These are phyloP conservation scores for Hippocampus guttulatus DNA, from an alignment of 2,113 vertebrate genomes.

Conservation along the genomic window DNA sequence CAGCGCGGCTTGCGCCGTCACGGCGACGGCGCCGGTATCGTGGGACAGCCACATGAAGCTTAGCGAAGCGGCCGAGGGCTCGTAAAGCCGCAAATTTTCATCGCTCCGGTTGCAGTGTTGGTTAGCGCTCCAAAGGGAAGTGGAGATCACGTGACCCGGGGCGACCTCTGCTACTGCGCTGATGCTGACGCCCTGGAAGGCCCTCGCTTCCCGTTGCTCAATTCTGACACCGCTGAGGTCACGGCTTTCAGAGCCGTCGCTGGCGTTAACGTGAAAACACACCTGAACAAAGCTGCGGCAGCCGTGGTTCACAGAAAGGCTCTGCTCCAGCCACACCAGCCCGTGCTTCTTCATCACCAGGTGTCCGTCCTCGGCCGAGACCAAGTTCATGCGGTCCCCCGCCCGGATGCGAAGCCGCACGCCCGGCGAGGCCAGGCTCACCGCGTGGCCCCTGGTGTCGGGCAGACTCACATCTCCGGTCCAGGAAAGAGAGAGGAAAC, in stretches of 20 bases:
- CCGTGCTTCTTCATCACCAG: constrained; percentile 77
- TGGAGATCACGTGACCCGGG: constrained; percentile 69
- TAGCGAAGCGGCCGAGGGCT: constrained; percentile 64
- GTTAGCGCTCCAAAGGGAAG: constrained; percentile 75
- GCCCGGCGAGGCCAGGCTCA: constrained; percentile 63
- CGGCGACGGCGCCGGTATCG: constrained; percentile 80
- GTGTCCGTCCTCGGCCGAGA: constrained; percentile 59
- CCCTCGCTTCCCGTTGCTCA: constrained; percentile 75
- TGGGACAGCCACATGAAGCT: constrained; percentile 85
- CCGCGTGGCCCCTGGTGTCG: constrained; percentile 28
- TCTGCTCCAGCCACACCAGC: constrained; percentile 82
- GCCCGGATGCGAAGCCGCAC: constrained; percentile 75
- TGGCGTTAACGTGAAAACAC: constrained; percentile 75
- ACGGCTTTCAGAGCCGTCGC: constrained; percentile 60
- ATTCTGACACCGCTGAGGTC: constrained; percentile 76
- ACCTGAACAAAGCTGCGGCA: constrained; percentile 83
- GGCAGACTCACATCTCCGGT: constrained; percentile 65
- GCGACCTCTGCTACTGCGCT: constrained; percentile 77
- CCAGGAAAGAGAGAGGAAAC: constrained; percentile 76
- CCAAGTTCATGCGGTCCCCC: constrained; percentile 52
- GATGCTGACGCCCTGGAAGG: constrained; percentile 76
- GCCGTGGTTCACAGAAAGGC: constrained; percentile 77
- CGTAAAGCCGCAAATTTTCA: constrained; percentile 73
- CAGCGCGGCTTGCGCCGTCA: constrained; percentile 76
- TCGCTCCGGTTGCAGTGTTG: constrained; percentile 78